Evolutionary conservation across 1,140 invertebrate genomes (phyloP), one percentile per base, ranked within the genome.

Genomic region (Vanessa atalanta): DNA sequence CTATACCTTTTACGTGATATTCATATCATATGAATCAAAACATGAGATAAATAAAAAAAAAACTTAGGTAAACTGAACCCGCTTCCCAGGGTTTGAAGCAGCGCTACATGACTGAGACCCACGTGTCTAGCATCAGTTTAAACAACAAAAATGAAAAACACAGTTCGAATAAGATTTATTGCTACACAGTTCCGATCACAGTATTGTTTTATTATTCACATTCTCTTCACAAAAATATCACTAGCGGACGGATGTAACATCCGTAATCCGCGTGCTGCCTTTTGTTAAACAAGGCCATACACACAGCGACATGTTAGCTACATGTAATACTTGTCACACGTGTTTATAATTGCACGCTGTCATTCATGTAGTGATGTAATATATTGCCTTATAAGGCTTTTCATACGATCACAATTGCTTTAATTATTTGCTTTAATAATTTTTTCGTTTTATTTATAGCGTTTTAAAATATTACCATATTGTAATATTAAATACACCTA

Each of bases 331-430:
- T 37, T 67, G 65, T 67, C 50, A 55, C 51, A 67, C 60, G 60
- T 63, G 60, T 70, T 61, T 63, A 70, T 64, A 70, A 71, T 71
- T 71, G 69, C 69, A 71, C n/a, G 61, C 69, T 65, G 69, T 65
- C 69, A 71, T 64, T 71, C 69, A 53, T 71, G 69, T 16, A 71
- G 61, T 71, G 69, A 71, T 47, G 69, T 71, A 71, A 53, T 53
- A 43, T 53, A 71, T 65, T 71, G 61, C 69, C 26, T 70, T 23
- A 47, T 57, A 69, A 51, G 69, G 60, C 47, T 43, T 47, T 55
- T 51, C 66, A 68, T n/a, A 68, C 66, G 9, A 57, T 60, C 66
- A 23, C 3, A 15, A 37, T 61, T 13, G 9, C 8, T 57, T 57
- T 26, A 43, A 15, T 26, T 61, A 11, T 14, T 26, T 60, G 0